Evolutionary conservation across 1,140 invertebrate species (phyloP), one percentile per base, ranked within the genome.

Genomic region (Drosophila guanche): DNA sequence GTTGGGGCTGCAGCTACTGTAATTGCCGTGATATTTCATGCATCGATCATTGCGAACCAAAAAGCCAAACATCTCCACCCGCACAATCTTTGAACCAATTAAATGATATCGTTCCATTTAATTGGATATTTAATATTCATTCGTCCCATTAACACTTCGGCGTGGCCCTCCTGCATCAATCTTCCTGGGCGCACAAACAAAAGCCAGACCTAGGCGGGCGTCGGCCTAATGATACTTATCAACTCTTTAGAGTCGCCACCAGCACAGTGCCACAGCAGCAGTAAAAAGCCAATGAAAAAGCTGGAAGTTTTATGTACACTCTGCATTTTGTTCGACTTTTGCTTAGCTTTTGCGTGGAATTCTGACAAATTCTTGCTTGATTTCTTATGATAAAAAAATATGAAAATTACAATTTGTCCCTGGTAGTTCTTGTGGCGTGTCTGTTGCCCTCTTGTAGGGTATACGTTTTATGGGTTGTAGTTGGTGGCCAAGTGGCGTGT

Each of bases 11-110:
- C 22, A 57, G 58, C 58, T 43, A 55, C 54, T 67, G 65, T 88
- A 86, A 88, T 88, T 86, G 81, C 77, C 63, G 81, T 67, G 77
- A 81, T 86, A 81, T 88, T 86, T 86, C 81, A 81, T 78, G 77
- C 78, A 71, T 69, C 47, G 78, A 70, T 56, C 55, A 54, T 74
- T 77, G 83, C 81, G 57, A 68, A 48, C 66, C 43, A 25, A 68
- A 42, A 45, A 20, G 16, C 29, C 33, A 45, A 68, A 68, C 51
- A 69, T 63, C 43, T 67, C 20, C 12, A 61, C 37, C 33, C 47
- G 52, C 25, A 41, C 33, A 25, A 62, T 20, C 14, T 16, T 22
- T 10, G 16, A 45, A 33, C 63, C 66, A 68, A 69, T 68, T 67
- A 73, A 66, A 73, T 59, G 55, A 51, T 68, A 60, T 55, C 48